Percentiles rank a stretch among this genome's conserved stretches.
Evolutionary conservation across 2,113 vertebrate genomes (phyloP).

Genomic region (Penelope pileata): DNA sequence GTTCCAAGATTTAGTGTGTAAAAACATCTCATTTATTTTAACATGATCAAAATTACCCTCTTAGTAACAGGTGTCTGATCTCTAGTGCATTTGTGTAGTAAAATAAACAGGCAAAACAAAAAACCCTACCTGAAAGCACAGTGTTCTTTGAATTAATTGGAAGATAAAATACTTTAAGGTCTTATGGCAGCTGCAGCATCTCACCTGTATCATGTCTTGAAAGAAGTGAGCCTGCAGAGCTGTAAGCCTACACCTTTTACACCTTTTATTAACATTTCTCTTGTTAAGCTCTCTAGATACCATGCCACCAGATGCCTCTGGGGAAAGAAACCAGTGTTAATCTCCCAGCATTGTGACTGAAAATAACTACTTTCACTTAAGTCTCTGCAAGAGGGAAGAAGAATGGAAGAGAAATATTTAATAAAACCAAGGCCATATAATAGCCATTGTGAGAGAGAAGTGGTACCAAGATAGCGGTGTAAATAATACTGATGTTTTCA

Average conservation of each 20-base stretch:
- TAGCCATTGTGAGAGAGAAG: background rate
- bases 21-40: background rate
- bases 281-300: background rate
- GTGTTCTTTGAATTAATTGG: background rate
- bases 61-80: background rate
- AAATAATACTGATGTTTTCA: slow-evolving; percentile 15
- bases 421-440: background rate
- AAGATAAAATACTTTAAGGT: background rate
- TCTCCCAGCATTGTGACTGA: background rate
- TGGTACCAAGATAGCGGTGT: background rate
- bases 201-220: background rate
- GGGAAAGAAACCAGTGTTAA: background rate
- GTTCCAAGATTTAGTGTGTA: background rate
- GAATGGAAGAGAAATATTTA: background rate
- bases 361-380: background rate
- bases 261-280: background rate
- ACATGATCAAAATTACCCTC: background rate
- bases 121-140: background rate
- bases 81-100: background rate
- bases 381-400: background rate
- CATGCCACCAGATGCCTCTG: background rate
- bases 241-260: background rate
- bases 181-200: background rate
- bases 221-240: background rate
- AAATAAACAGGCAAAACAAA: background rate